phyloP scores from a whole-genome alignment of 1,140 invertebrate genomes.

The Argopecten irradians region DNA sequence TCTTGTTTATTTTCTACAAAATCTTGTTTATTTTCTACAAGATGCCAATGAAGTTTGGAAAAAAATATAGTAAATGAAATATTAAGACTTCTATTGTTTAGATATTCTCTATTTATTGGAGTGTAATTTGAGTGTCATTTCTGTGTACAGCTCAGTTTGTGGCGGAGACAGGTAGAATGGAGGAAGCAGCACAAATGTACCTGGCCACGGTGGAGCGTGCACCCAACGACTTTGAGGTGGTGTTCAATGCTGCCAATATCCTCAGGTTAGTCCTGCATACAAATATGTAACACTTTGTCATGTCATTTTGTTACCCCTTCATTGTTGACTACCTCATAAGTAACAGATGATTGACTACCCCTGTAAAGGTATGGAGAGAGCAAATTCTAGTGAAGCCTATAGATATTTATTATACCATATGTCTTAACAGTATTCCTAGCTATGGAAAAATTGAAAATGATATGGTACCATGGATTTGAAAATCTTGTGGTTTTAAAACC shows the following conservation, averaged over 20 bases:
- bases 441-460: too few relatives aligned
- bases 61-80: neutral
- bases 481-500: too few relatives aligned
- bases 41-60: neutral
- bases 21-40: neutral
- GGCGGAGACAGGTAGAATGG: conserved; percentile 84
- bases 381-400: too few relatives aligned
- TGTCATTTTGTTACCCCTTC: neutral
- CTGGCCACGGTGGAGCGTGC: conserved; percentile 86
- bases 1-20: neutral
- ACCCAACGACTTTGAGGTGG: conserved; percentile 87
- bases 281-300: neutral
- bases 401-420: too few relatives aligned
- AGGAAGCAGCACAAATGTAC: conserved; percentile 89
- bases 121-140: neutral
- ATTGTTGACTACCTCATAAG: conserved; percentile 28
- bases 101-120: neutral
- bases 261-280: conserved; percentile 77
- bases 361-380: too few relatives aligned
- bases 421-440: too few relatives aligned
- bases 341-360: too few relatives aligned
- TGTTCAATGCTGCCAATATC: conserved; percentile 91
- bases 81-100: neutral
- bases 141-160: conserved; percentile 88
- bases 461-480: too few relatives aligned